Evolutionary conservation across 2,888 invertebrate genomes (phyloP).

Genomic region (Campoplex nolae): DNA sequence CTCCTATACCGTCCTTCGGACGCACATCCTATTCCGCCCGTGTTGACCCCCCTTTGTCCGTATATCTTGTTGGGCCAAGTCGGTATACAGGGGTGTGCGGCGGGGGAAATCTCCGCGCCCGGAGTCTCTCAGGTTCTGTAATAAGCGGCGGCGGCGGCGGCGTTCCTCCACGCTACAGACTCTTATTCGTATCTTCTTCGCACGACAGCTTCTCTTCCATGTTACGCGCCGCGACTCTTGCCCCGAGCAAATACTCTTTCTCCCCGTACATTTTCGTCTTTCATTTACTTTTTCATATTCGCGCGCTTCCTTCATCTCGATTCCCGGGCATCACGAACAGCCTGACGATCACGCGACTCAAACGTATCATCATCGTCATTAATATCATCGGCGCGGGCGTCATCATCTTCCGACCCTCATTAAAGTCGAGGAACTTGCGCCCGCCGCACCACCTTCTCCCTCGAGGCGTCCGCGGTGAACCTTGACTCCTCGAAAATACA

Average conservation of each 20-base stretch:
- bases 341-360: background rate
- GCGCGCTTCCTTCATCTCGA: too few relatives aligned
- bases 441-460: background rate
- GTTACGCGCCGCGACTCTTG: constrained; percentile 19
- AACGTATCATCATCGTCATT: constrained; percentile 20
- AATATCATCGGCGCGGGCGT: constrained; percentile 3
- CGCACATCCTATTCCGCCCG: constrained; percentile 64
- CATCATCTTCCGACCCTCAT: constrained; percentile 14
- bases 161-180: background rate
- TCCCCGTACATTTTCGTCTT: constrained; percentile 14
- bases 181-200: constrained; percentile 1
- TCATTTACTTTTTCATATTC: background rate
- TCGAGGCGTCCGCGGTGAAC: constrained; percentile 60
- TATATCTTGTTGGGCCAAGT: background rate
- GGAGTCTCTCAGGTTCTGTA: background rate
- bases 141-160: background rate
- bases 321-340: background rate
- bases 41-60: constrained; percentile 14
- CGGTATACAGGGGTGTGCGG: background rate
- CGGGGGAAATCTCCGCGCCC: background rate
- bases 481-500: constrained; percentile 53
- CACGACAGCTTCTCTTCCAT: constrained; percentile 24
- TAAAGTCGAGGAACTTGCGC: constrained; percentile 19
- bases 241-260: constrained; percentile 16
- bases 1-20: constrained; percentile 69